Evolutionary conservation across 2,888 invertebrate genomes (phyloP).

Genomic region (Sinohyriopsis cumingii): DNA sequence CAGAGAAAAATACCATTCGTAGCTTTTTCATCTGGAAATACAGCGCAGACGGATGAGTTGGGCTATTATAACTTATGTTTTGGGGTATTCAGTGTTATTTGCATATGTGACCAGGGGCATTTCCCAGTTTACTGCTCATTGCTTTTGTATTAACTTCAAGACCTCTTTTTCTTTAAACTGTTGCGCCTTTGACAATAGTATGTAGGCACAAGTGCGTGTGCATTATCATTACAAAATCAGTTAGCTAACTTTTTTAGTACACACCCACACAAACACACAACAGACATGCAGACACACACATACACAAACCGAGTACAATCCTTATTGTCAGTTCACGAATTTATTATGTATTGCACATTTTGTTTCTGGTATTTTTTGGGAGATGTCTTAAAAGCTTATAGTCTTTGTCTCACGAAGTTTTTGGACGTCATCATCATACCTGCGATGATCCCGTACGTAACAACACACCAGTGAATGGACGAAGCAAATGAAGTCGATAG

Average conservation of each 20-base stretch:
- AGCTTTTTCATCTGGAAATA: no score
- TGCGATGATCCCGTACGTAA: slow-evolving; percentile 44
- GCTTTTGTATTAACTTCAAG: no score
- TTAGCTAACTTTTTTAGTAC: background rate
- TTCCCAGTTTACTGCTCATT: no score
- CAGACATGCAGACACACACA: background rate
- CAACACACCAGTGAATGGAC: slow-evolving; percentile 34
- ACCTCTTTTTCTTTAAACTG: no score
- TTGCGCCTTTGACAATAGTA: no score
- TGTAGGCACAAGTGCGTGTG: no score
- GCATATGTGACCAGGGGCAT: no score
- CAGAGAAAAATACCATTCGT: no score
- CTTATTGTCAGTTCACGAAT: background rate
- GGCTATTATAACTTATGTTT: no score
- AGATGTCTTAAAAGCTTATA: background rate
- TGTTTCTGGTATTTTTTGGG: background rate
- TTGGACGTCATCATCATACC: slow-evolving; percentile 23
- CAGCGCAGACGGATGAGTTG: no score
- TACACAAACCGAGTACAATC: background rate
- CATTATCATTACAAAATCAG: background rate
- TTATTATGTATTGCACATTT: background rate
- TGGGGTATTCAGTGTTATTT: no score
- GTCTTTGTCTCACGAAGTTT: background rate
- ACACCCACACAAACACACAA: background rate
- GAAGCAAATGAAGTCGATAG: slow-evolving; percentile 41